These are phyloP conservation scores for Achroia grisella DNA, from an alignment of 1,140 invertebrate species.

Conservation along the genomic window DNA sequence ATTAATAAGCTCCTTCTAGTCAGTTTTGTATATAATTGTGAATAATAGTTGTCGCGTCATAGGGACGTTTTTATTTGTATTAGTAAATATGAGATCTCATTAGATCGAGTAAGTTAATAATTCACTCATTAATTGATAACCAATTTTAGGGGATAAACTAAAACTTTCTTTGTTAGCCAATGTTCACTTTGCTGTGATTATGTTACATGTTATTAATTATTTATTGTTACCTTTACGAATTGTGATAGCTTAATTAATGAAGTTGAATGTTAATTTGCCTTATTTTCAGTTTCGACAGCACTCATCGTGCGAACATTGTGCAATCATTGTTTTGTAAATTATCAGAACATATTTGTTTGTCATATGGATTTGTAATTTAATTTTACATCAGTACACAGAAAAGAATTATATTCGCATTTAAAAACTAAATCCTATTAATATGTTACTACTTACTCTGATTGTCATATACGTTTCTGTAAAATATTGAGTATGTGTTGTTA, in stretches of 20 bases:
- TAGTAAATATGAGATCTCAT: slow-evolving; percentile 69
- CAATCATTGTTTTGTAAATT: slow-evolving; percentile 43
- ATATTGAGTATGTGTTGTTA: slow-evolving; percentile 76
- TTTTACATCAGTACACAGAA: slow-evolving; percentile 36
- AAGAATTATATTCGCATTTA: slow-evolving; percentile 65
- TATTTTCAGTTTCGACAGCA: slow-evolving; percentile 41
- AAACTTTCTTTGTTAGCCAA: slow-evolving; percentile 70
- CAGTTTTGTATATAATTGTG: slow-evolving; percentile 71
- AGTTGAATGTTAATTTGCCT: slow-evolving; percentile 59
- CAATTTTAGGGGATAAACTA: slow-evolving; percentile 61
- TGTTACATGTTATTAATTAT: slow-evolving; percentile 67
- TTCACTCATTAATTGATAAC: slow-evolving; percentile 69
- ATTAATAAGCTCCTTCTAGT: slow-evolving; percentile 61
- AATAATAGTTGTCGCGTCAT: slow-evolving; percentile 66
- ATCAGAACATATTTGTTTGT: slow-evolving; percentile 15
- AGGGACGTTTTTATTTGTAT: slow-evolving; percentile 63
- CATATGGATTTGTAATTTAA: slow-evolving; percentile 11
- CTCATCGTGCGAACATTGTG: slow-evolving; percentile 29
- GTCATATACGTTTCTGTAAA: slow-evolving; percentile 75
- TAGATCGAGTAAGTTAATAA: slow-evolving; percentile 68
- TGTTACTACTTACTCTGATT: slow-evolving; percentile 71
- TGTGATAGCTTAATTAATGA: slow-evolving; percentile 63
- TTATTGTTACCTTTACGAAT: slow-evolving; percentile 65
- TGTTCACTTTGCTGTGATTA: slow-evolving; percentile 70
- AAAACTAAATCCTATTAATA: slow-evolving; percentile 68